Percentiles rank a stretch among this genome's conserved stretches.
Evolutionary conservation across 1,140 invertebrate species (phyloP).

Genomic region (Brachionus rotundiformis): DNA sequence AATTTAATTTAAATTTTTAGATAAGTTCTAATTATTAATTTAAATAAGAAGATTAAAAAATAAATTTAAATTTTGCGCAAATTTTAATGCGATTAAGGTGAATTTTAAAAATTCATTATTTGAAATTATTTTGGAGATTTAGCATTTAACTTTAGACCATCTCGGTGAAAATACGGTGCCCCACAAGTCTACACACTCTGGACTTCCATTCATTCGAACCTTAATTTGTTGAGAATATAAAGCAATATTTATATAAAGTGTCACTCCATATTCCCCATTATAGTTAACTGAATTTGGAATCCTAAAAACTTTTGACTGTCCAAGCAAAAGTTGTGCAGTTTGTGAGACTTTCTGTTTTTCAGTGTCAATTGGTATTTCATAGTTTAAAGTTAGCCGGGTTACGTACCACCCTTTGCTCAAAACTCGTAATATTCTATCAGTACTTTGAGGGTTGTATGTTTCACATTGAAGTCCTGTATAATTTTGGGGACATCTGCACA

Average conservation of each 20-base stretch:
- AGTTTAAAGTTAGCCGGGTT: not conserved
- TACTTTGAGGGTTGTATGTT: not conserved
- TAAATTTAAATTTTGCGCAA: not conserved
- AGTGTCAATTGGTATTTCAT: not conserved
- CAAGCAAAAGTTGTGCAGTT: conserved; percentile 21
- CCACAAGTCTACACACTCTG: conserved; percentile 39
- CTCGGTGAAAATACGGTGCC: not conserved
- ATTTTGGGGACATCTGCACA: conserved; percentile 12
- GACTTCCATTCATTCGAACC: not conserved
- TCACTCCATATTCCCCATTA: not conserved
- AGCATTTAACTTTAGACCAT: conserved; percentile 46
- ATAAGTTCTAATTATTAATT: not conserved
- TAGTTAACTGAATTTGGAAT: conserved; percentile 47
- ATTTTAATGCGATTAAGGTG: conserved; percentile 1
- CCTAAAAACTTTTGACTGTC: conserved; percentile 26
- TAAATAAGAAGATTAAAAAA: conserved; percentile 2
- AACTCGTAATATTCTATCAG: conserved; percentile 27
- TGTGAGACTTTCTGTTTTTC: not conserved
- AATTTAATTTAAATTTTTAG: conserved; percentile 3
- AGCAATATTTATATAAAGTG: not conserved
- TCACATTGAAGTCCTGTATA: conserved; percentile 30
- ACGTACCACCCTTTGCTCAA: conserved; percentile 44
- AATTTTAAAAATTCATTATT: conserved; percentile 7
- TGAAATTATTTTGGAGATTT: not conserved
- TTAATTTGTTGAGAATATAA: not conserved